Conservation (phyloP, 1,140 invertebrate species). For the Papilio helenus region DNA sequence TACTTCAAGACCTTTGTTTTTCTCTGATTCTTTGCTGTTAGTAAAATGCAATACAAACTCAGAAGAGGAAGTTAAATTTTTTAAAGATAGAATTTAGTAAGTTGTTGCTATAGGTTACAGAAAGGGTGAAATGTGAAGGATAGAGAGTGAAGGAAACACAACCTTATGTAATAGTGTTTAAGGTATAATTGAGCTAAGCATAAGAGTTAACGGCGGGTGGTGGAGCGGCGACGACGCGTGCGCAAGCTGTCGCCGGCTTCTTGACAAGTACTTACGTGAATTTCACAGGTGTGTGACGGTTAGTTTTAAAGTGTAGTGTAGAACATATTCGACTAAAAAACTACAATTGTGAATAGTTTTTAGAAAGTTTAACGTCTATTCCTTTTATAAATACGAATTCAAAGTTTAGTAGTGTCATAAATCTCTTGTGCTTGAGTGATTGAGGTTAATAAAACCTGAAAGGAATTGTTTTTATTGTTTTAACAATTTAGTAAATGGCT, state of each 20-base stretch:
- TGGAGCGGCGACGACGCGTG: conserved; percentile 69
- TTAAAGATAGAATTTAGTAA: neutral
- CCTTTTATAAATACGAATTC: no score
- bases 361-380: no score
- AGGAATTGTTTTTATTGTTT: neutral
- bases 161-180: conserved; percentile 4
- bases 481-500: no score
- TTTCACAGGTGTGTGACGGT: neutral
- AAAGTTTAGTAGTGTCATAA: no score
- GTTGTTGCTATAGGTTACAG: neutral
- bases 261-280: conserved; percentile 13
- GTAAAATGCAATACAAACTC: neutral
- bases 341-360: no score
- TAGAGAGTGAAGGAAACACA: conserved; percentile 8
- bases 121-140: neutral
- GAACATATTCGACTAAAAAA: no score
- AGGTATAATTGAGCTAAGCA: conserved; percentile 47
- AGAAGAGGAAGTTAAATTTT: neutral
- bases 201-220: conserved; percentile 48
- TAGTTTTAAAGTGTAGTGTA: neutral
- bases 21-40: no score
- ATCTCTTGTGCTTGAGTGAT: no score
- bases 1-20: neutral
- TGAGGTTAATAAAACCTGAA: neutral
- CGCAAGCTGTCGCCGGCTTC: conserved; percentile 44